These are phyloP conservation scores for Oscarella lobularis DNA, from an alignment of 37 sponge, comb jelly and placozoan species.

Conservation along the genomic window DNA sequence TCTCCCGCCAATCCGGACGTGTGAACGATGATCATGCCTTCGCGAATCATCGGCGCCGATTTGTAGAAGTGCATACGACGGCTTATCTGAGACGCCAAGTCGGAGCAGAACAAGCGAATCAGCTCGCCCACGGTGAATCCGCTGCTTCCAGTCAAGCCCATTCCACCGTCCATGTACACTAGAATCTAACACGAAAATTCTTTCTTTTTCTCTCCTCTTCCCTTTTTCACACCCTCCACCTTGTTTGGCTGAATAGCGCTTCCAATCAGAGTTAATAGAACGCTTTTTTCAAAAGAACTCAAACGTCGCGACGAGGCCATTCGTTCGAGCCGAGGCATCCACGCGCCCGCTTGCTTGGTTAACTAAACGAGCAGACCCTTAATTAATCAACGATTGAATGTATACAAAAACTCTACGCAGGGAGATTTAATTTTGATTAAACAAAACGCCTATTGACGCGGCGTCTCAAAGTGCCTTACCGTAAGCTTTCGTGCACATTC, in stretches of 20 bases:
- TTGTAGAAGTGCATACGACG: slow-evolving; percentile 70
- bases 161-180: too few relatives aligned
- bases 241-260: slow-evolving; percentile 67
- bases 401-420: too few relatives aligned
- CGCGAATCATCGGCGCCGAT: slow-evolving; percentile 42
- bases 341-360: slow-evolving; percentile 39
- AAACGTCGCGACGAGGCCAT: slow-evolving; percentile 44
- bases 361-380: slow-evolving; percentile 16
- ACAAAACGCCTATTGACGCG: too few relatives aligned
- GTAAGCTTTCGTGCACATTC: slow-evolving; percentile 53
- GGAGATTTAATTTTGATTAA: not conserved
- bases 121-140: slow-evolving; percentile 47
- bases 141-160: slow-evolving; percentile 5
- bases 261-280: slow-evolving; percentile 52
- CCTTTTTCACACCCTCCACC: too few relatives aligned
- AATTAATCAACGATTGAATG: not conserved
- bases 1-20: slow-evolving; percentile 52
- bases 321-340: slow-evolving; percentile 72
- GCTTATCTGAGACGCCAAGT: slow-evolving; percentile 52
- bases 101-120: slow-evolving; percentile 47
- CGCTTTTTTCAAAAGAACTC: slow-evolving; percentile 55
- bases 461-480: slow-evolving; percentile 31
- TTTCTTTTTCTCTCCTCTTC: too few relatives aligned
- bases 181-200: too few relatives aligned
- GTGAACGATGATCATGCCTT: slow-evolving; percentile 72